Evolutionary conservation across 2,113 vertebrate genomes (phyloP).

Genomic region (Gracilinanus agilis): DNA sequence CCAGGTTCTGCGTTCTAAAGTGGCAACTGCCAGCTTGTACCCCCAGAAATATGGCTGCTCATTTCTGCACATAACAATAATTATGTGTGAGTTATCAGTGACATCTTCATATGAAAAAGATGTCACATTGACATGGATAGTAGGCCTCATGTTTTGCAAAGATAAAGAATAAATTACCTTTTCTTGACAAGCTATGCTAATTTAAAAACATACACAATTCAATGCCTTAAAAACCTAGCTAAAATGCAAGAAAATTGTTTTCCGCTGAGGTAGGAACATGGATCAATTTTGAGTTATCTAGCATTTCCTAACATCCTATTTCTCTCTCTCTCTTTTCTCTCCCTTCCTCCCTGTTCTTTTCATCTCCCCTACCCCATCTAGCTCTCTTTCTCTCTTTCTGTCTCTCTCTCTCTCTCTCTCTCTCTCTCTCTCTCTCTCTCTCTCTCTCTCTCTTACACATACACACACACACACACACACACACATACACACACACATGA

Average conservation of each 20-base stretch:
- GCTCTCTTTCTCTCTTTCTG: background rate
- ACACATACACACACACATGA: no score
- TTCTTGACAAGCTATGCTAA: background rate
- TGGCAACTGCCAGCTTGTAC: no score
- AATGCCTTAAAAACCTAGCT: background rate
- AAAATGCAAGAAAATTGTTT: constrained; percentile 21
- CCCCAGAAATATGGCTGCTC: no score
- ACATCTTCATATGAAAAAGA: constrained; percentile 34
- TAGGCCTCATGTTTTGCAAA: background rate
- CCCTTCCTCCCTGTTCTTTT: no score
- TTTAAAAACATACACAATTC: constrained; percentile 10
- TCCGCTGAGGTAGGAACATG: constrained; percentile 46
- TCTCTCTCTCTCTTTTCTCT: background rate
- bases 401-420: background rate
- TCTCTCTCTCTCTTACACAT: no score
- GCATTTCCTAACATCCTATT: background rate
- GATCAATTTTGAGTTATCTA: constrained; percentile 44
- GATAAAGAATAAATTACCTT: constrained; percentile 14
- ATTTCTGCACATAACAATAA: no score
- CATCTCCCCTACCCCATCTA: no score
- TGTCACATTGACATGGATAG: background rate
- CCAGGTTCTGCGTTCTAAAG: no score
- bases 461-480: background rate
- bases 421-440: background rate
- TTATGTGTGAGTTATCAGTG: background rate